Conservation (phyloP, 2,113 vertebrate genomes). For the Tauraco erythrolophus region DNA sequence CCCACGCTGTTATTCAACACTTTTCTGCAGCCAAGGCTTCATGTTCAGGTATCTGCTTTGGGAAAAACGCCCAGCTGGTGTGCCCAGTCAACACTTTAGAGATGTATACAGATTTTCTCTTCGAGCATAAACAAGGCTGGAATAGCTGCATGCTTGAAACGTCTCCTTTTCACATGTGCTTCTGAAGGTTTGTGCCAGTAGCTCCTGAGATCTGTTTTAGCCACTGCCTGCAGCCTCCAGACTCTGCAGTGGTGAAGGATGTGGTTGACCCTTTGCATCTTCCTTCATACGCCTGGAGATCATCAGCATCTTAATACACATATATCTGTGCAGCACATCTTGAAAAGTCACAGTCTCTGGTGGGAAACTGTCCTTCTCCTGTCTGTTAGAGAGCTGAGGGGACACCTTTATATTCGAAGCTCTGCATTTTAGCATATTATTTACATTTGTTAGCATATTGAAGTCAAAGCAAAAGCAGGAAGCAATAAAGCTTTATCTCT, state of each 20-base stretch:
- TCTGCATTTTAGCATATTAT: neutral
- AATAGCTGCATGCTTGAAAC: neutral
- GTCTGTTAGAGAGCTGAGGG: neutral
- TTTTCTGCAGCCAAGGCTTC: neutral
- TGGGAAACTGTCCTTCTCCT: neutral
- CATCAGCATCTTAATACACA: neutral
- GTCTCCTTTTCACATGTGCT: neutral
- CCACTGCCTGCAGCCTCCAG: neutral
- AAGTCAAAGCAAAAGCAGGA: neutral
- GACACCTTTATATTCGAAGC: neutral
- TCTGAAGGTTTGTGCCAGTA: neutral
- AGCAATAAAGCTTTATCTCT: neutral
- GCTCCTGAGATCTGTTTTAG: neutral
- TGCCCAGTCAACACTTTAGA: neutral
- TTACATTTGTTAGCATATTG: neutral
- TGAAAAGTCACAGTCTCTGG: neutral
- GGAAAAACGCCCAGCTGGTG: neutral
- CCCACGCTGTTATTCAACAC: neutral
- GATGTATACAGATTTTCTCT: neutral
- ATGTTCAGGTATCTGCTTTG: neutral
- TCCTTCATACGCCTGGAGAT: neutral
- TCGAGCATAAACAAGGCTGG: neutral
- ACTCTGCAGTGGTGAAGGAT: neutral
- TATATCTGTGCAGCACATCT: neutral
- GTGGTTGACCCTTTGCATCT: neutral